A percentile compares a stretch with the other conserved stretches of the same genome.
Conservation (phyloP, 2,888 invertebrate species). For the Pseudoips prasinana region DNA sequence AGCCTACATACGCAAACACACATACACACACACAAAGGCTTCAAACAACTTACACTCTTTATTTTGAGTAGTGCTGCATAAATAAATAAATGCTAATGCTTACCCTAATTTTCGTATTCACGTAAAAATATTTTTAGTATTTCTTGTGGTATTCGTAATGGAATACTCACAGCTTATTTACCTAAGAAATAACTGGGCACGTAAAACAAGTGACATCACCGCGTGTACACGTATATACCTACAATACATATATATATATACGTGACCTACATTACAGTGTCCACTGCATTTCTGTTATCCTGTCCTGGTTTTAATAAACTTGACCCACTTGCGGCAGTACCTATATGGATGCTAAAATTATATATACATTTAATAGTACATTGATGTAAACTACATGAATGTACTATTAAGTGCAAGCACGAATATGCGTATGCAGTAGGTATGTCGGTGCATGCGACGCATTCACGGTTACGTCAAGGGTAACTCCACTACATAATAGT, state of each 20-base stretch:
- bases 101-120: too few relatives aligned
- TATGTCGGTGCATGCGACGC: constrained; percentile 36
- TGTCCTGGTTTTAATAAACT: constrained; percentile 73
- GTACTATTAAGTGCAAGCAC: constrained; percentile 46
- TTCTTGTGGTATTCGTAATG: too few relatives aligned
- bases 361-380: too few relatives aligned
- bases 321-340: constrained; percentile 59
- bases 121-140: too few relatives aligned
- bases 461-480: constrained; percentile 51
- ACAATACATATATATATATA: constrained; percentile 5
- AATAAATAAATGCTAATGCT: too few relatives aligned
- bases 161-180: constrained; percentile 1
- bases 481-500: constrained; percentile 31
- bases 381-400: constrained; percentile 48
- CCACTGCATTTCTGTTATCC: constrained; percentile 73
- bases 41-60: too few relatives aligned
- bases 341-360: constrained; percentile 53
- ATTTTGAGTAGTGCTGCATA: too few relatives aligned
- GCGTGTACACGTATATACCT: too few relatives aligned
- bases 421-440: constrained; percentile 44
- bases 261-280: constrained; percentile 59
- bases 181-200: constrained; percentile 15
- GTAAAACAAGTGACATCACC: constrained; percentile 15
- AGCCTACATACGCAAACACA: too few relatives aligned
- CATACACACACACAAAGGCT: too few relatives aligned